phyloP scores from a whole-genome alignment of 2,888 invertebrate genomes.

The Halictus ligatus region DNA sequence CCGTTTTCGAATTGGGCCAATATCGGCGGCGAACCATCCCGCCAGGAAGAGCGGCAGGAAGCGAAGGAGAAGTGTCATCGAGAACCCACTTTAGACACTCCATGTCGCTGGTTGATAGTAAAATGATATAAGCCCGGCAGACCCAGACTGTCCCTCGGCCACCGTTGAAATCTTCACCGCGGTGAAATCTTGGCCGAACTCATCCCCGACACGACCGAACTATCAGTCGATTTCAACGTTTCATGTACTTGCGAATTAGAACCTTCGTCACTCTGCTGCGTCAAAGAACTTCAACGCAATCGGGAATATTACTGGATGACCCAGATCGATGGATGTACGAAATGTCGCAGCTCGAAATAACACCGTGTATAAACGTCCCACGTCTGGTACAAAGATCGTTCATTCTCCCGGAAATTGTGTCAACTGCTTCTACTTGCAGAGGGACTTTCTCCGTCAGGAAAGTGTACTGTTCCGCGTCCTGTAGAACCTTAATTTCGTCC shows the following conservation, averaged over 20 bases:
- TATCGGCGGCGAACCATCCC: conserved; percentile 59
- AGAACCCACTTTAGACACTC: conserved; percentile 62
- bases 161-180: conserved; percentile 20
- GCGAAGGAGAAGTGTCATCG: conserved; percentile 62
- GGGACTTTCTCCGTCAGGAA: background rate
- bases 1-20: conserved; percentile 72
- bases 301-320: background rate
- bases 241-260: background rate
- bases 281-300: background rate
- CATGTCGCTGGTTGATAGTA: conserved; percentile 62
- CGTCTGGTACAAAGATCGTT: background rate
- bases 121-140: conserved; percentile 60
- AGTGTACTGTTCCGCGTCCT: too few relatives aligned
- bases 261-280: too few relatives aligned
- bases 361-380: background rate
- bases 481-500: background rate
- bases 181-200: conserved; percentile 26
- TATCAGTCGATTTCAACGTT: conserved; percentile 10
- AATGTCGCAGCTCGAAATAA: background rate
- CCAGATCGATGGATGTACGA: background rate
- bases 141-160: conserved; percentile 13
- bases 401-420: background rate
- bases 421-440: background rate
- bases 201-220: conserved; percentile 14
- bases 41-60: conserved; percentile 33